Conservation (phyloP, 2,797 vertebrate genomes). For the Gallinago stenura region DNA sequence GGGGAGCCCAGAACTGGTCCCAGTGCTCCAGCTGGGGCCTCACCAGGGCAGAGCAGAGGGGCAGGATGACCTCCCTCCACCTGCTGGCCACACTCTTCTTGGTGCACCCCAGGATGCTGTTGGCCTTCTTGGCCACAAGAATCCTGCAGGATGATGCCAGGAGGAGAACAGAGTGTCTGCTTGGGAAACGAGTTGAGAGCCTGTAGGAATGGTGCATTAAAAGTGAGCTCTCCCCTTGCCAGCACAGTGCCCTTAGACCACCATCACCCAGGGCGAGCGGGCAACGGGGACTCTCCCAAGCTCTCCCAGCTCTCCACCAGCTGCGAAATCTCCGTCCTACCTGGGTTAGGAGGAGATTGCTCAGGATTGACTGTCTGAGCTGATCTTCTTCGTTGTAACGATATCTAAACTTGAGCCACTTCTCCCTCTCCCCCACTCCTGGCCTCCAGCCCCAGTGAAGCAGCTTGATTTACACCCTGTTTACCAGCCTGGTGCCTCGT, state of each 20-base stretch:
- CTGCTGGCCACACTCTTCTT: no score
- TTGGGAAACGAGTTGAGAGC: neutral
- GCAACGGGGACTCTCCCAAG: neutral
- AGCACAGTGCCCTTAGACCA: fast-evolving
- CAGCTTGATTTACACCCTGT: conserved; percentile 73
- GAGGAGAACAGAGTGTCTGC: neutral
- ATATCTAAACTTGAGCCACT: neutral
- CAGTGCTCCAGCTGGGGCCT: no score
- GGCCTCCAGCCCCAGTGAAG: conserved; percentile 10
- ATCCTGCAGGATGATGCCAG: neutral
- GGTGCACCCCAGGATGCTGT: no score
- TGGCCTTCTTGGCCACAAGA: no score
- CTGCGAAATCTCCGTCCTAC: neutral
- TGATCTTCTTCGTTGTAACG: neutral
- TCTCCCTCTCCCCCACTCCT: neutral
- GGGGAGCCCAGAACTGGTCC: no score
- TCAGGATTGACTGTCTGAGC: neutral
- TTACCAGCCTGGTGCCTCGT: conserved; percentile 4
- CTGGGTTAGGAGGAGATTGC: neutral
- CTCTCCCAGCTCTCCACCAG: neutral
- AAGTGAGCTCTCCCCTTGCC: neutral
- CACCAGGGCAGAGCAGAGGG: no score
- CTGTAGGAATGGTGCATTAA: neutral
- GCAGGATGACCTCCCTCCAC: no score
- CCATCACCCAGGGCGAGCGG: fast-evolving